phyloP scores from a whole-genome alignment of 2,888 invertebrate genomes.

The Drosophila anceps region DNA sequence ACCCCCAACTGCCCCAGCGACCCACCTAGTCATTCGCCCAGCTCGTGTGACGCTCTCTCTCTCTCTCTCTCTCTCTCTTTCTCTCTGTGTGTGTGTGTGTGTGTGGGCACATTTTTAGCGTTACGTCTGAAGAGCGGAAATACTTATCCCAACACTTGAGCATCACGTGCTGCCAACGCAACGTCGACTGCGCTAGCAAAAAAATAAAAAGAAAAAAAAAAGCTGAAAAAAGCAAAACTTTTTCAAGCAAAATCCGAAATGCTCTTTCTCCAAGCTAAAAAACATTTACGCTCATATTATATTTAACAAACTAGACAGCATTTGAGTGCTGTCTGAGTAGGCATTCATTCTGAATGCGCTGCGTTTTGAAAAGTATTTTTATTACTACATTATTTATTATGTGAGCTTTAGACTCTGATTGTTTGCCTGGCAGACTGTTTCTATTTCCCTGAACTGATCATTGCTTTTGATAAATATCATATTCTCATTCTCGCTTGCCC shows the following conservation, averaged over 20 bases:
- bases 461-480: neutral
- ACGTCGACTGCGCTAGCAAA: conserved; percentile 40
- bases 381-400: too few relatives aligned
- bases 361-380: too few relatives aligned
- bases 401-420: too few relatives aligned
- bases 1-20: conserved; percentile 2
- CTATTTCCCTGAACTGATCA: too few relatives aligned
- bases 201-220: conserved; percentile 6
- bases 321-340: neutral
- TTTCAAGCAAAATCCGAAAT: conserved; percentile 6
- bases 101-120: conserved; percentile 59
- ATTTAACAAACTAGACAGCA: neutral
- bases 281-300: neutral
- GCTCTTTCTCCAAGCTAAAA: conserved; percentile 7
- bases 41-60: conserved; percentile 5
- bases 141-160: conserved; percentile 80
- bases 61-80: too few relatives aligned
- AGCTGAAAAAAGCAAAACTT: neutral
- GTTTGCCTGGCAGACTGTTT: too few relatives aligned
- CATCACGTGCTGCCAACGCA: conserved; percentile 67
- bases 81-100: conserved; percentile 13
- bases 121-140: conserved; percentile 79
- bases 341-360: too few relatives aligned
- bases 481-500: neutral
- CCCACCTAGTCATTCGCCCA: conserved; percentile 21